Base-by-base conservation (phyloP, 1,140 invertebrate genomes). In the Cherax destructor region DNA sequence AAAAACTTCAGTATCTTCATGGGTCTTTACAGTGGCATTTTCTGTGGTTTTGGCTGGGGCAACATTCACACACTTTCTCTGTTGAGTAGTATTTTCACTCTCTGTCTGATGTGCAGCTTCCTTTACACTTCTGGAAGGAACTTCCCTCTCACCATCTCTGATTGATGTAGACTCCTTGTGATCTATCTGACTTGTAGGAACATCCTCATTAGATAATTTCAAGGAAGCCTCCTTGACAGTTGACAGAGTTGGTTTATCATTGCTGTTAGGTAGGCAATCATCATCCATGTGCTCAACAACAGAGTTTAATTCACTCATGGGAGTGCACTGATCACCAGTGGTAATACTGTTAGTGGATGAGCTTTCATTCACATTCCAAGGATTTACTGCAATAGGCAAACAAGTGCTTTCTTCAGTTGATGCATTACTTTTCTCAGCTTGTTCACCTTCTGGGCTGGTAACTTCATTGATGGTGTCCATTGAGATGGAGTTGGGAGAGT, bases 401-500 rank as follows among this genome's bases (percentile, higher is more conserved):
- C 52, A 3, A 69, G 18, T 6, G 9, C 61, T 21, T 1, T 18
- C 4, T 6, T 11, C n/a, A 4, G 7, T 6, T 10, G 7, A 13
- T 83, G 10, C 24, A 9, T 30, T 41, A 13, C 24, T 7, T 69
- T 61, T 11, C 16, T 69, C 13, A 83, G 11, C 61, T 10, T 83
- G 59, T 24, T 83, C 81, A 47, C 16, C 30, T 52, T 86, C 85
- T 11, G 74, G 59, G n/a, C 24, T n/a, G 9, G 50, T 21, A 3
- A 41, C 72, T 74, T 88, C 87, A 56, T 52, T 65, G 41, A 88
- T 88, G 61, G 87, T 88, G 47, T 88, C 79, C 87, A 88, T 88
- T n/a, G 78, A 72, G 24, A 88, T 50, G 5, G 52, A 80, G 61
- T 83, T 83, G 7, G 59, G 65, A 24, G 21, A 80, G 49, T 88